Evolutionary conservation across 2,797 vertebrate genomes (phyloP).

Genomic region (Manis pentadactyla): DNA sequence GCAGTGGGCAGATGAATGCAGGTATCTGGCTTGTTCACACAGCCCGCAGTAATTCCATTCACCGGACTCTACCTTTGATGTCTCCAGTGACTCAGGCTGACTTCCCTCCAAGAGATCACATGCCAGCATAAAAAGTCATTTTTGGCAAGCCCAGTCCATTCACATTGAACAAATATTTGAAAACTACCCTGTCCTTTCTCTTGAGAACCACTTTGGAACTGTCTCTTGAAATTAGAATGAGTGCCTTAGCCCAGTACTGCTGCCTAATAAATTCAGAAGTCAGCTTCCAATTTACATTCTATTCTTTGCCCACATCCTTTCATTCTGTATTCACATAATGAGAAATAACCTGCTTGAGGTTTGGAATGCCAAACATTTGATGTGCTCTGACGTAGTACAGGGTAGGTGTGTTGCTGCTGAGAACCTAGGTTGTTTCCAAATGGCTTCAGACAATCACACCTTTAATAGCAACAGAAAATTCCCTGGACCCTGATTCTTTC

Average conservation of each 20-base stretch:
- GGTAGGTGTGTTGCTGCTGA: constrained; percentile 41
- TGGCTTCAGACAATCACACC: constrained; percentile 66
- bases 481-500: constrained; percentile 51
- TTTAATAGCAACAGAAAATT: constrained; percentile 53
- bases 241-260: constrained; percentile 37
- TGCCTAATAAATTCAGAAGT: constrained; percentile 69
- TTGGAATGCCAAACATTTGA: constrained; percentile 15
- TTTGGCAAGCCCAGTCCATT: constrained; percentile 73
- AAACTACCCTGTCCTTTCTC: constrained; percentile 72
- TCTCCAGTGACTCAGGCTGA: constrained; percentile 76
- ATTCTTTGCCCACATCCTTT: constrained; percentile 65
- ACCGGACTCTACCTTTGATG: constrained; percentile 76
- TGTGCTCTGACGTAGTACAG: not conserved
- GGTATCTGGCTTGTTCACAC: constrained; percentile 73
- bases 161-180: constrained; percentile 71
- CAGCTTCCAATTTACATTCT: constrained; percentile 66
- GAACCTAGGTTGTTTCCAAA: constrained; percentile 52
- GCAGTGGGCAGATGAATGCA: constrained; percentile 78
- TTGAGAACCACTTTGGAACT: constrained; percentile 74
- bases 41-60: constrained; percentile 69
- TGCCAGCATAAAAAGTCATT: constrained; percentile 53
- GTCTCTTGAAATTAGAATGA: constrained; percentile 72
- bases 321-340: constrained; percentile 41
- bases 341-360: constrained; percentile 61
- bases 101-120: constrained; percentile 69